Percentiles rank a stretch among this genome's conserved stretches.
Conservation (phyloP, 2,797 vertebrate species). For the Artibeus lituratus region DNA sequence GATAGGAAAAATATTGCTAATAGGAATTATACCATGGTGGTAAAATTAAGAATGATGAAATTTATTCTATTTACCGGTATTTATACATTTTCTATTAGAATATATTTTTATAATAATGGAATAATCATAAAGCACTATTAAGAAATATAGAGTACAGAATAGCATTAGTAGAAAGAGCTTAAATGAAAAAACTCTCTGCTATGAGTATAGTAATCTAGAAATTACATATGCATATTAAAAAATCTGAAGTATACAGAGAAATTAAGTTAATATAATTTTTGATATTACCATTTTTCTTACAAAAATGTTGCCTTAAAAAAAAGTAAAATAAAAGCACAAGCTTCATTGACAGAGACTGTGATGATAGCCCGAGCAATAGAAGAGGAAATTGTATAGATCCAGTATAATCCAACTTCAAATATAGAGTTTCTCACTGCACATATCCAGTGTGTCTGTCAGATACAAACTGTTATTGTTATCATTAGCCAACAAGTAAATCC, state of each 20-base stretch:
- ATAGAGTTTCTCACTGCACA: constrained; percentile 26
- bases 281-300: neutral
- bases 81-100: neutral
- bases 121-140: neutral
- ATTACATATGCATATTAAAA: neutral
- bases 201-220: neutral
- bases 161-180: neutral
- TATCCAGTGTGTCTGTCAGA: constrained; percentile 57
- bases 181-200: neutral
- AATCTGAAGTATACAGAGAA: neutral
- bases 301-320: neutral
- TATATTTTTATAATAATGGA: neutral
- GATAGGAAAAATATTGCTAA: neutral
- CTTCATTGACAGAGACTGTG: neutral
- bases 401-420: constrained; percentile 51
- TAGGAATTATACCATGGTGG: neutral
- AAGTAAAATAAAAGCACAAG: neutral
- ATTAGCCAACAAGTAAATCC: constrained; percentile 66
- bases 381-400: constrained; percentile 53
- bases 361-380: neutral
- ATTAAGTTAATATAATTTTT: neutral
- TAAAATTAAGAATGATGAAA: neutral
- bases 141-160: neutral
- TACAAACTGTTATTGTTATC: constrained; percentile 65
- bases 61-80: neutral